Evolutionary conservation across 92 coral and sea anemone genomes (phyloP), one percentile per base, ranked within the genome.

Genomic region (Paragorgia papillata): DNA sequence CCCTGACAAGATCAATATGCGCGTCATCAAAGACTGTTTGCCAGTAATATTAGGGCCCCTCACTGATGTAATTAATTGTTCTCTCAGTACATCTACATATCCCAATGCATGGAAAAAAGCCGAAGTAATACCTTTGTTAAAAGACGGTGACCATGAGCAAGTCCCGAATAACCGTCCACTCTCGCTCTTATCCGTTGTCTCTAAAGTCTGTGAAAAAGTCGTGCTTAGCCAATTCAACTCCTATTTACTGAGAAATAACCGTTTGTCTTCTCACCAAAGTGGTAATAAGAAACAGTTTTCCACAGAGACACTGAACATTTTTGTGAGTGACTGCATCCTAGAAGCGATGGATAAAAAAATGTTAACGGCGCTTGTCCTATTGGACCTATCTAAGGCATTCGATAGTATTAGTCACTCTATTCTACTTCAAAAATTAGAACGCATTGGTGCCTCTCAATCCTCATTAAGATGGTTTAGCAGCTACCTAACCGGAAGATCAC

Each of bases 181-280:
- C 29, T 68, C 78, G n/a, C 75, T 83, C 15, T 69, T 83, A 34
- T 50, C 71, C 58, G 73, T 79, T 35, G 87, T 79, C 37, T 83
- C 81, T 46, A 85, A 85, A 74, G 57, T 85, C 44, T 85, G 85
- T 58, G 83, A 83, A 58, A 83, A 77, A 65, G 76, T 83, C 28
- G 87, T 63, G 22, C 77, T 83, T 39, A 34, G 60, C n/a, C 87
- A 83, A 56, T 76, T 76, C 53, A 66, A 73, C 66, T 22, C 41
- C 46, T 73, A 74, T 34, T 28, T 63, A 28, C 19, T 19, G 49
- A n/a, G 30, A 24, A 50, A 9, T 27, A n/a, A n/a, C n/a, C n/a
- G n/a, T n/a, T n/a, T n/a, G n/a, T n/a, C n/a, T n/a, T n/a, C n/a
- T n/a, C n/a, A n/a, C n/a, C n/a, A n/a, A n/a, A n/a, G n/a, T n/a